Conservation (phyloP, 1,140 invertebrate species). For the Phortica variegata region DNA sequence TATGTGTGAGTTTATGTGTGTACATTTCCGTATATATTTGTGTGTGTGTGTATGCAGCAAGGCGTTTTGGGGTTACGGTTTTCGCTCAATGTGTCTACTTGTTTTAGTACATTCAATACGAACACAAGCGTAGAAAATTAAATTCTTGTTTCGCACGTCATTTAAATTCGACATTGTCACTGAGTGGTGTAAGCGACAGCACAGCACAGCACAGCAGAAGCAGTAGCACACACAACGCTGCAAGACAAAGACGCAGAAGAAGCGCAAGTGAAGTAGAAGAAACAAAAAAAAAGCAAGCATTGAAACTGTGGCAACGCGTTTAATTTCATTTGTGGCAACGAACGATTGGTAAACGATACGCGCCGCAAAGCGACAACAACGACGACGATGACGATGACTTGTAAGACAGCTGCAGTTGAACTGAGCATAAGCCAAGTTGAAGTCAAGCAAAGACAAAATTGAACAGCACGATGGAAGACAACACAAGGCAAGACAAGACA, state of each 20-base stretch:
- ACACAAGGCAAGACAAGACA: not conserved
- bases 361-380: conserved; percentile 22
- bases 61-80: too few species aligned
- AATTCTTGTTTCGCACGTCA: conserved; percentile 56
- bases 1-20: conserved; percentile 7
- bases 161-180: conserved; percentile 49
- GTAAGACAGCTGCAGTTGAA: conserved; percentile 20
- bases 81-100: conserved; percentile 7
- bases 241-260: too few species aligned
- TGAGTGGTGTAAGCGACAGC: conserved; percentile 8
- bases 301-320: conserved; percentile 31
- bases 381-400: too few species aligned
- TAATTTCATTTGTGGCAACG: conserved; percentile 46
- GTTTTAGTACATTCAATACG: not conserved
- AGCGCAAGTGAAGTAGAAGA: too few species aligned
- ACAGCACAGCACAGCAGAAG: too few species aligned
- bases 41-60: too few species aligned
- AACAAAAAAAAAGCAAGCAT: too few species aligned
- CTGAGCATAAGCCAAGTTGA: too few species aligned
- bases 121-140: conserved; percentile 41
- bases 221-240: too few species aligned
- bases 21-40: conserved; percentile 14
- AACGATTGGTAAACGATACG: not conserved
- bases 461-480: conserved; percentile 3
- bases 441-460: not conserved